Evolutionary conservation across 1,140 invertebrate genomes (phyloP).

Genomic region (Drosophila pachea): DNA sequence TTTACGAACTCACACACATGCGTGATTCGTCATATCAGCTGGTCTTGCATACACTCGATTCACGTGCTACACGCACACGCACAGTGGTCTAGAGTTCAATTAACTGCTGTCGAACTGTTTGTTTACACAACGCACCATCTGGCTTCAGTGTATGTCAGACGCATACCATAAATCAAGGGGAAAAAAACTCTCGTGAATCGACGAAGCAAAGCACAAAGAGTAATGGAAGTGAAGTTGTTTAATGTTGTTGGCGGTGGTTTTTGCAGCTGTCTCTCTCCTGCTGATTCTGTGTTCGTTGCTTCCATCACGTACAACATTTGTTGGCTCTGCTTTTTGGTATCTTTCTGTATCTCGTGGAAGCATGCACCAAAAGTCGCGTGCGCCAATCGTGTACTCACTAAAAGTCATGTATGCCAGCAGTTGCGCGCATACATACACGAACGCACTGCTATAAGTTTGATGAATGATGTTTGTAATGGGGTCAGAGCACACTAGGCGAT

Average conservation of each 20-base stretch:
- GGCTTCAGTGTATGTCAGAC: slow-evolving; percentile 40
- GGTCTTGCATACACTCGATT: slow-evolving; percentile 6
- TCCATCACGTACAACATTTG: slow-evolving; percentile 59
- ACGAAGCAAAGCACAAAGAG: slow-evolving; percentile 47
- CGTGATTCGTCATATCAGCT: slow-evolving; percentile 6
- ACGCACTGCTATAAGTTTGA: slow-evolving; percentile 17
- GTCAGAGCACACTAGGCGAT: slow-evolving; percentile 40
- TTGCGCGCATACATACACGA: slow-evolving; percentile 4
- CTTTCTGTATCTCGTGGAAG: slow-evolving; percentile 46
- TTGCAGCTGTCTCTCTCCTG: slow-evolving; percentile 40
- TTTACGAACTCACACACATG: not conserved
- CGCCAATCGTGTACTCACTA: slow-evolving; percentile 54
- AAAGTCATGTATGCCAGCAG: slow-evolving; percentile 69
- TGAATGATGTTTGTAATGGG: slow-evolving; percentile 44
- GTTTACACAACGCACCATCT: slow-evolving; percentile 7
- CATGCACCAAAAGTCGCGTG: slow-evolving; percentile 67
- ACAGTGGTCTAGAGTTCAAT: slow-evolving; percentile 17
- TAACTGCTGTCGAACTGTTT: slow-evolving; percentile 12
- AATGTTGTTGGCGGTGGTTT: slow-evolving; percentile 48
- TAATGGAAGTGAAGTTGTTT: slow-evolving; percentile 49
- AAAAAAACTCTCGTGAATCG: slow-evolving; percentile 43
- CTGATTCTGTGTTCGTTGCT: slow-evolving; percentile 58
- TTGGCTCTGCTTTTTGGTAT: slow-evolving; percentile 29
- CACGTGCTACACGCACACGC: slow-evolving; percentile 38
- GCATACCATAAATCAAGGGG: slow-evolving; percentile 45